Evolutionary conservation across 2,113 vertebrate species (phyloP).

Genomic region (Corydoras sp.): DNA sequence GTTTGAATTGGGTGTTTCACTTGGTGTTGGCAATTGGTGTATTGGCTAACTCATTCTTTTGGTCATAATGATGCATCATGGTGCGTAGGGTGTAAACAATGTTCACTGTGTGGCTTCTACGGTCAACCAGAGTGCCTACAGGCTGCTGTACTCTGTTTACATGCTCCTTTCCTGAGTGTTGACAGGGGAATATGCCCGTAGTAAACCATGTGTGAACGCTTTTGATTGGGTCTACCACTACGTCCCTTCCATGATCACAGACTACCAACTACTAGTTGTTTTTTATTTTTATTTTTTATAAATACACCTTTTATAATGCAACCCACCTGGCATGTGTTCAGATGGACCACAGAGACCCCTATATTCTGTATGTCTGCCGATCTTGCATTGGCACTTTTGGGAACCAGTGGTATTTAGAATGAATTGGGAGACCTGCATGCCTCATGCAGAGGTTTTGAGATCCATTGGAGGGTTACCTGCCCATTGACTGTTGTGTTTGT

Average conservation of each 20-base stretch:
- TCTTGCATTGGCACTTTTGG: conserved; percentile 1
- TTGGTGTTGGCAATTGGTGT: too few relatives aligned
- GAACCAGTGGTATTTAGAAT: conserved; percentile 3
- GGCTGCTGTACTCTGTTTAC: not conserved
- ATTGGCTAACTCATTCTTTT: not conserved
- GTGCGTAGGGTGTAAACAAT: not conserved
- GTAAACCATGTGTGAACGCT: not conserved
- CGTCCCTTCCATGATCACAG: not conserved
- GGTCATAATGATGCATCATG: not conserved
- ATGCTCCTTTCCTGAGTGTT: not conserved
- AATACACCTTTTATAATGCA: not conserved
- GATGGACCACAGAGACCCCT: not conserved
- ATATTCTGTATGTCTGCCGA: not conserved
- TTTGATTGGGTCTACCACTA: not conserved
- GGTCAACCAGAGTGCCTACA: not conserved
- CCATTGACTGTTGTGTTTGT: not conserved
- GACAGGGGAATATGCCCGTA: too few relatives aligned
- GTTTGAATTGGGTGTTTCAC: not conserved
- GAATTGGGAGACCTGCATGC: not conserved
- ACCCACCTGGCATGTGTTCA: not conserved
- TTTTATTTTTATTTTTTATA: too few relatives aligned
- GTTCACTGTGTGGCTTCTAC: not conserved
- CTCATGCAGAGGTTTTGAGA: too few relatives aligned
- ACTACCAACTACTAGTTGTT: too few relatives aligned
- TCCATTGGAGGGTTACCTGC: not conserved